A percentile compares a stretch with the other conserved stretches of the same genome.
phyloP scores from a whole-genome alignment of 2,797 vertebrate genomes.

The Hemibagrus guttatus region DNA sequence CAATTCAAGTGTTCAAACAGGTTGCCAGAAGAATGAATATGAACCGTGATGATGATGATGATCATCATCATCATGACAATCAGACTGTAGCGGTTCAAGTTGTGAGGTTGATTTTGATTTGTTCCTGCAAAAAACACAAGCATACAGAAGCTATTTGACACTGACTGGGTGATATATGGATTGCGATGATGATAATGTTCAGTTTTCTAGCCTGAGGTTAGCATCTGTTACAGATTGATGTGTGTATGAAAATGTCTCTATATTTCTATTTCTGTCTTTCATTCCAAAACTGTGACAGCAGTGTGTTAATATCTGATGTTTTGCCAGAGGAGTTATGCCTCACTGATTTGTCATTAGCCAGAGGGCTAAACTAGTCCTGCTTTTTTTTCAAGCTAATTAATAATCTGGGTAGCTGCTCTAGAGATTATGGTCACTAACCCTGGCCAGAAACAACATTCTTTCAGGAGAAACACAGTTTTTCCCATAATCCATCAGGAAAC shows the following conservation, averaged over 20 bases:
- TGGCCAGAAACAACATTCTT: not conserved
- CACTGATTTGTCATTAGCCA: constrained; percentile 1
- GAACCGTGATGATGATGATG: constrained; percentile 3
- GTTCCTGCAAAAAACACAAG: not conserved
- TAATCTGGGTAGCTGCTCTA: no score
- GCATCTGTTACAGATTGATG: constrained; percentile 52
- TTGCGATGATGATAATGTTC: constrained; percentile 50
- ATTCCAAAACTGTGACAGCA: constrained; percentile 62
- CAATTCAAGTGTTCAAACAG: constrained; percentile 28
- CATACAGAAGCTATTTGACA: constrained; percentile 34
- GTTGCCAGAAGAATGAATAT: constrained; percentile 30
- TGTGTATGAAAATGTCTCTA: constrained; percentile 12
- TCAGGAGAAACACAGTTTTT: not conserved
- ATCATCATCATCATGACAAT: not conserved
- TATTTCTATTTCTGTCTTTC: constrained; percentile 30
- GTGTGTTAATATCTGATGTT: constrained; percentile 52
- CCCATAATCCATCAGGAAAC: not conserved
- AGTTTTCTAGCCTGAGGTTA: constrained; percentile 38
- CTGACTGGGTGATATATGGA: constrained; percentile 51
- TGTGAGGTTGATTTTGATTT: not conserved
- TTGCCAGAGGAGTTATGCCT: not conserved
- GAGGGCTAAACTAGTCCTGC: not conserved
- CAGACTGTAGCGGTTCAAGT: constrained; percentile 2
- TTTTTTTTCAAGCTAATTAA: not conserved
- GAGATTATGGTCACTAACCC: not conserved